phyloP scores from a whole-genome alignment of 2,113 vertebrate genomes.

The Glaucomys volans region DNA sequence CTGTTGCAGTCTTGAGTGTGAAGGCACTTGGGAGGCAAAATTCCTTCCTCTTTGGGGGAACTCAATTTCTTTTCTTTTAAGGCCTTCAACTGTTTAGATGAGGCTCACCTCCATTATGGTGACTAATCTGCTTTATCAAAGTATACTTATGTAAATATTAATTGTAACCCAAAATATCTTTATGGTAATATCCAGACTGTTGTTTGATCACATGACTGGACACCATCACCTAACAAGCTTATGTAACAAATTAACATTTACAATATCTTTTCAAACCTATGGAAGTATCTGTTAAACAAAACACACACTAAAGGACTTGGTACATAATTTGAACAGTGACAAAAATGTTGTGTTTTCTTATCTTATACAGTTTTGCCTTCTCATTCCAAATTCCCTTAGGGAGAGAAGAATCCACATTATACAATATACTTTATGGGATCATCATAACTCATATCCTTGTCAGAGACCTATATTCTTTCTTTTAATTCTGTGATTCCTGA shows the following conservation, averaged over 20 bases:
- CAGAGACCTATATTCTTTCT: slow-evolving; percentile 44
- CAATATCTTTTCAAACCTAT: slow-evolving; percentile 1
- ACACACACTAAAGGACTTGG: neutral
- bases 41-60: slow-evolving; percentile 2
- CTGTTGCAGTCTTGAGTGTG: neutral
- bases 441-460: slow-evolving; percentile 29
- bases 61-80: slow-evolving; percentile 38
- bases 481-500: slow-evolving; percentile 44
- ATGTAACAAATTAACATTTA: neutral
- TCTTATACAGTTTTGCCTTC: neutral
- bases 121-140: neutral
- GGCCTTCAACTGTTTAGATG: neutral
- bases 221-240: neutral
- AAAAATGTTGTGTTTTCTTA: neutral
- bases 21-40: slow-evolving; percentile 45
- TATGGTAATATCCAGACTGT: neutral
- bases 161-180: neutral
- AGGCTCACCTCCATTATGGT: neutral
- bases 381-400: slow-evolving; percentile 15
- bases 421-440: neutral
- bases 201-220: neutral
- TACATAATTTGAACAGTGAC: neutral
- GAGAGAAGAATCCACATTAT: neutral
- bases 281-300: slow-evolving; percentile 35
- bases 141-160: neutral